phyloP scores from a whole-genome alignment of 2,797 vertebrate genomes.

The Poliocrania exsul region DNA sequence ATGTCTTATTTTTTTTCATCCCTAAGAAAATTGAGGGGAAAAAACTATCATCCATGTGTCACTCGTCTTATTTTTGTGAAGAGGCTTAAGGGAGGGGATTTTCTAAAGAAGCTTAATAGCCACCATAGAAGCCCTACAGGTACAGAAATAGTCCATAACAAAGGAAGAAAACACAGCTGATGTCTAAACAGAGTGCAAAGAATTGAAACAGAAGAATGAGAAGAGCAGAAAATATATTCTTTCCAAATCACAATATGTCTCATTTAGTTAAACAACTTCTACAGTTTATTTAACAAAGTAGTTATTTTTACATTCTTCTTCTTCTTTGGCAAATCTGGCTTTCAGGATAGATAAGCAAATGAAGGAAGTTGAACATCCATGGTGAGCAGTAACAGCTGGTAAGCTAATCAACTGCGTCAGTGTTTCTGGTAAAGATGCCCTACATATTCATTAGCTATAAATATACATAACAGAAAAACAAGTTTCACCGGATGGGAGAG shows the following conservation, averaged over 20 bases:
- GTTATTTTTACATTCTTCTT: not conserved
- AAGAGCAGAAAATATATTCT: not conserved
- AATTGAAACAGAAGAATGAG: not conserved
- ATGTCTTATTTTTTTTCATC: not conserved
- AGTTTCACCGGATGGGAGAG: not conserved
- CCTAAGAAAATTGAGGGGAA: not conserved
- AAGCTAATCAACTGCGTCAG: not conserved
- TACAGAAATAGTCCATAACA: not conserved
- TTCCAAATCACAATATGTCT: not conserved
- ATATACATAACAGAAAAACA: not conserved
- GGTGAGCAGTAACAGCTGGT: not conserved
- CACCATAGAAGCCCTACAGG: not conserved
- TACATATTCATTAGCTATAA: not conserved
- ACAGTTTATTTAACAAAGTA: not conserved
- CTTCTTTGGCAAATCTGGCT: not conserved
- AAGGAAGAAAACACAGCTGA: not conserved
- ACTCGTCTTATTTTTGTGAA: not conserved
- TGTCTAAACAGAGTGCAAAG: not conserved
- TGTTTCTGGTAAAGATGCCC: not conserved
- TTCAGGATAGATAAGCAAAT: not conserved
- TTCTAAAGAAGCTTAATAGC: slow-evolving; percentile 23
- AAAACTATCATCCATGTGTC: not conserved
- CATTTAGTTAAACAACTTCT: not conserved
- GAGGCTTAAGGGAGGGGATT: not conserved
- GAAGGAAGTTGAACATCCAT: not conserved